Evolutionary conservation across 1,140 invertebrate genomes (phyloP), one percentile per base, ranked within the genome.

Genomic region (Drosophila sp.): DNA sequence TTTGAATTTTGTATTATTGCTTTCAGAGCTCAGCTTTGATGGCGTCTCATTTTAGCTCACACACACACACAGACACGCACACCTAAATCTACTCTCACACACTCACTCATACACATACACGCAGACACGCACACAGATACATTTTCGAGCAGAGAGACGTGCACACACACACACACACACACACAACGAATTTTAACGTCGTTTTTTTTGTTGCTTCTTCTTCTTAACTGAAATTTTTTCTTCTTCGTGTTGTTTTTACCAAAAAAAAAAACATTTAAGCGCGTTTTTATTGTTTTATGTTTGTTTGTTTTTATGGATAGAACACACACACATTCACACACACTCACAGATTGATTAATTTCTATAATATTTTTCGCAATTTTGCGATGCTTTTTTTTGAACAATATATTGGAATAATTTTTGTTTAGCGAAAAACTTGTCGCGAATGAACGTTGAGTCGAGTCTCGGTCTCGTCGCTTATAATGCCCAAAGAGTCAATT

Each of bases 401-500:
- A 40, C 3, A 25, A 47, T 40, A 29, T 41, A 41, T 38, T 60
- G 67, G 47, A 71, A 56, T 72, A 17, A 62, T 62, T 44, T 47
- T 44, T 73, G 80, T 70, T 82, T 80, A 66, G 82, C 83, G 85
- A 79, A 87, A 87, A 87, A 87, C 84, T 87, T 87, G 84, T 87
- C 84, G 84, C 84, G 86, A 85, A 74, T 80, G 78, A 80, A 80
- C 78, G 78, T 80, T 79, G 74, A 79, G 77, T 70, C 60, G 57
- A 60, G 57, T 60, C 44, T 50, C 44, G 44, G 44, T 75, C 72
- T 72, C 71, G 71, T 87, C 84, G 83, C 84, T 85, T 89, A 84
- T 87, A 87, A 89, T 87, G 83, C 83, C 84, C 84, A 87, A 87
- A 87, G 84, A 87, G 84, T 87, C 84, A 87, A 87, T 87, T 87